Conservation (phyloP, 2,888 invertebrate species). For the Abrostola triplasia region DNA sequence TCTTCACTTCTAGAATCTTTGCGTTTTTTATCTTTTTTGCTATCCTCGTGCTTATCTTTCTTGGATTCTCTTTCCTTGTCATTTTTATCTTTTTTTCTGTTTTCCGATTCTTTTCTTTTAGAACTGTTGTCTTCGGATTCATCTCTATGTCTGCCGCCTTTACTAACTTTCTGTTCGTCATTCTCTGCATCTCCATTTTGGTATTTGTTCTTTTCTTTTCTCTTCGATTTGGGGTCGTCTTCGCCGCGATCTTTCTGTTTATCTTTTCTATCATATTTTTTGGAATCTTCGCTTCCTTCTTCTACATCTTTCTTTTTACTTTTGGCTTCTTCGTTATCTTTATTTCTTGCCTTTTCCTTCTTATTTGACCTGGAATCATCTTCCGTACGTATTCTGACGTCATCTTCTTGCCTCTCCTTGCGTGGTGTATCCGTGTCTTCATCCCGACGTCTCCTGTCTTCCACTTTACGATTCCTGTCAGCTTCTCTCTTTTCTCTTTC, state of each 20-base stretch:
- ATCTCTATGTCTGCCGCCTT: constrained; percentile 24
- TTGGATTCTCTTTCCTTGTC: constrained; percentile 64
- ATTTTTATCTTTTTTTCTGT: constrained; percentile 52
- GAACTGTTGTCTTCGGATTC: constrained; percentile 33
- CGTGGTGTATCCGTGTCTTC: not conserved
- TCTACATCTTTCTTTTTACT: constrained; percentile 25
- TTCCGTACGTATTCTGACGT: constrained; percentile 41
- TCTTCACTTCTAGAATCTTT: constrained; percentile 28
- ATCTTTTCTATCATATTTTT: no score
- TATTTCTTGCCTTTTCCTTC: constrained; percentile 36
- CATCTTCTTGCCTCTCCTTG: constrained; percentile 12
- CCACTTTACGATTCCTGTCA: constrained; percentile 12
- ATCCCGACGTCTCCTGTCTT: constrained; percentile 15
- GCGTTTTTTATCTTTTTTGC: constrained; percentile 30
- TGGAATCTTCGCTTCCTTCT: constrained; percentile 13
- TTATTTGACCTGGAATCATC: constrained; percentile 26
- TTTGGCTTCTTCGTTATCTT: not conserved
- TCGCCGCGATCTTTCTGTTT: no score
- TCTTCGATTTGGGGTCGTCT: constrained; percentile 25
- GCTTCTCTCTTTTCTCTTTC: not conserved
- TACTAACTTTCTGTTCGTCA: constrained; percentile 14
- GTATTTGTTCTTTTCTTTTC: constrained; percentile 16
- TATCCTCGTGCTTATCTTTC: constrained; percentile 36
- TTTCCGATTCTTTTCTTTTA: constrained; percentile 34
- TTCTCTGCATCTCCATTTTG: constrained; percentile 26